phyloP scores from a whole-genome alignment of 2,113 vertebrate genomes.

The Fukomys damarensis region DNA sequence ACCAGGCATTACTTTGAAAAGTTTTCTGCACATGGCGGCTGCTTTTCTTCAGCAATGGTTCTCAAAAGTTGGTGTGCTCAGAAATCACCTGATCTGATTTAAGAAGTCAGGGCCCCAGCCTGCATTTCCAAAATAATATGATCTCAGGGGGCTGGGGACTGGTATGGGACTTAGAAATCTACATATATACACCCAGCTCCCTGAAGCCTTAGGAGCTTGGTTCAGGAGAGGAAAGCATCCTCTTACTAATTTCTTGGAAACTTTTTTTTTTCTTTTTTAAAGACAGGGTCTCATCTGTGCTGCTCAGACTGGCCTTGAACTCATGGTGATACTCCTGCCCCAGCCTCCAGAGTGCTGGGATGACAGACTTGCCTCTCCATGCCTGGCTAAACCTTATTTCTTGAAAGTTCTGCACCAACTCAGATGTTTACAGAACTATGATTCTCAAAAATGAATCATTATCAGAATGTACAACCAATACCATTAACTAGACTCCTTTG shows the following conservation, averaged over 20 bases:
- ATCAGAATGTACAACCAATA: not conserved
- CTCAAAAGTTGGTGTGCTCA: not conserved
- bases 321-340: not conserved
- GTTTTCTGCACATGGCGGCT: not conserved
- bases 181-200: not conserved
- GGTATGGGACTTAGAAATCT: not conserved
- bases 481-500: not conserved
- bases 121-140: not conserved
- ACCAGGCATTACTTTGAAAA: not conserved
- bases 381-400: not conserved
- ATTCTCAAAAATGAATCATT: not conserved
- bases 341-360: not conserved
- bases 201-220: not conserved
- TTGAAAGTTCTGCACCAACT: not conserved
- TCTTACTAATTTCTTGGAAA: not conserved
- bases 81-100: not conserved
- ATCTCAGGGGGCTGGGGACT: not conserved
- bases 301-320: not conserved
- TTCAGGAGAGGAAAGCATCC: not conserved
- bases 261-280: not conserved
- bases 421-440: not conserved
- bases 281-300: not conserved
- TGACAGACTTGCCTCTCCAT: not conserved
- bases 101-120: not conserved
- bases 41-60: not conserved